Conservation (phyloP, 2,888 invertebrate species). For the Spilarctia lutea region DNA sequence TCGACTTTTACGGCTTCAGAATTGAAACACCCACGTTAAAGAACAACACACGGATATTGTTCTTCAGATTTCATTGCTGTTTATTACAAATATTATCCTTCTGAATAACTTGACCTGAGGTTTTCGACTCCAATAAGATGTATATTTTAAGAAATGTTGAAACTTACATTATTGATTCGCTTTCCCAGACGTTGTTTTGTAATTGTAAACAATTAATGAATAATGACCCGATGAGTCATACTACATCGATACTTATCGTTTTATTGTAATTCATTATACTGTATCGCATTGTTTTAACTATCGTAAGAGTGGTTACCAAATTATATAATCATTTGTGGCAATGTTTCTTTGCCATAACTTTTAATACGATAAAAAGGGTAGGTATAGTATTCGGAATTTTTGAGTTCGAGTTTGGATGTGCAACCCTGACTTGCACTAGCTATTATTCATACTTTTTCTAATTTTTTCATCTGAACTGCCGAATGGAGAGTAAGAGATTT, state of each 20-base stretch:
- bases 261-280: conserved; percentile 38
- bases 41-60: conserved; percentile 12
- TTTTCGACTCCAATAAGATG: neutral
- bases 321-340: conserved; percentile 28
- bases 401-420: no score
- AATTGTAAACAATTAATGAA: conserved; percentile 51
- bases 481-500: no score
- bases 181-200: conserved; percentile 13
- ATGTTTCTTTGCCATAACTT: conserved; percentile 11
- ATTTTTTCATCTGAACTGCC: no score
- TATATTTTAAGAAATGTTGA: neutral
- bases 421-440: no score
- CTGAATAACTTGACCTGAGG: conserved; percentile 1
- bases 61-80: neutral
- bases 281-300: conserved; percentile 46
- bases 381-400: no score
- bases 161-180: neutral
- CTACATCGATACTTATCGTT: conserved; percentile 36
- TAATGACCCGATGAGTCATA: conserved; percentile 51
- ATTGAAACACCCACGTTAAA: conserved; percentile 21
- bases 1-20: conserved; percentile 28
- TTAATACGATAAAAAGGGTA: neutral
- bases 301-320: conserved; percentile 31
- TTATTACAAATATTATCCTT: conserved; percentile 5
- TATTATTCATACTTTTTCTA: no score